phyloP scores from a whole-genome alignment of 2,888 invertebrate genomes.

The Sesia bembeciformis region DNA sequence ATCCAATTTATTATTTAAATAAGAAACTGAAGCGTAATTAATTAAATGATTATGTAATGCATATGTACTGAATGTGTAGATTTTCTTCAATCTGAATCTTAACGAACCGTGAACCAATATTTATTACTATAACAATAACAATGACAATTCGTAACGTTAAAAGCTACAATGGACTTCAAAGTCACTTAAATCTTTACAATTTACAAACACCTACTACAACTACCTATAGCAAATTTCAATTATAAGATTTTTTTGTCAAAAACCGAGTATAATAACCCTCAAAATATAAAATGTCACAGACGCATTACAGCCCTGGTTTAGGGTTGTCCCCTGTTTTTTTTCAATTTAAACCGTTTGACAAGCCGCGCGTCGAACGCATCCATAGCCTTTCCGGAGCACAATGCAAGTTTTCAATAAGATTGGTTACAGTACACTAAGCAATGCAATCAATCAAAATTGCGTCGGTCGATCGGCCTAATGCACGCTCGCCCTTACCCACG shows the following conservation, averaged over 20 bases:
- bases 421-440: constrained; percentile 74
- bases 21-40: too few relatives aligned
- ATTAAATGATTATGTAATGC: too few relatives aligned
- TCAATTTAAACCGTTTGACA: constrained; percentile 72
- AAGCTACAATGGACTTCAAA: too few relatives aligned
- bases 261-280: constrained; percentile 18
- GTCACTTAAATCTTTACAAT: too few relatives aligned
- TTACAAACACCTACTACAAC: too few relatives aligned
- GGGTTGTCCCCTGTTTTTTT: constrained; percentile 68
- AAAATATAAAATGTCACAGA: constrained; percentile 63
- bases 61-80: too few relatives aligned
- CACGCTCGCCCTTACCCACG: constrained; percentile 37
- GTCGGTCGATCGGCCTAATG: constrained; percentile 58
- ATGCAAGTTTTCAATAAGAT: constrained; percentile 73
- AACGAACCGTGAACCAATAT: too few relatives aligned
- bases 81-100: too few relatives aligned
- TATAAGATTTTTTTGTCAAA: neutral
- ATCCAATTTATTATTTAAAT: too few relatives aligned
- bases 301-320: constrained; percentile 41
- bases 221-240: too few relatives aligned
- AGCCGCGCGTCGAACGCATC: constrained; percentile 63
- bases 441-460: constrained; percentile 73
- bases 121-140: too few relatives aligned
- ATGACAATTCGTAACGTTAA: too few relatives aligned
- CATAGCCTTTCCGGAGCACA: constrained; percentile 60